Base-by-base conservation (phyloP, 1,140 invertebrate genomes). In the Hycleus cichorii region DNA sequence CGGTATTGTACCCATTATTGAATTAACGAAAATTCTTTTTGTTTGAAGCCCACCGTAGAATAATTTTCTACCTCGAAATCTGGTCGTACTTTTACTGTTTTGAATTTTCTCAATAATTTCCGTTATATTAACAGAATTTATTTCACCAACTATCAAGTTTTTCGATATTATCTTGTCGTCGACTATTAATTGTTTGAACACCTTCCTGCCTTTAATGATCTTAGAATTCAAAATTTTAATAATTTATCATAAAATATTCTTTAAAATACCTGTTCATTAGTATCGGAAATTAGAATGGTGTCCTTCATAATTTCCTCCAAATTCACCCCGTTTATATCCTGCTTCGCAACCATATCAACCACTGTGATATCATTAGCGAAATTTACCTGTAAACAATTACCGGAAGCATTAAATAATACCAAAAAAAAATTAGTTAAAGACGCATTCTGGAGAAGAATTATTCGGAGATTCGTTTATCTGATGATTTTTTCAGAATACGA, bases 31-130 rank as follows among this genome's bases (percentile, higher is more conserved):
- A 27, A 70, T 48, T 54, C 49, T 59, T 7, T 69, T 57, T 18
- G 60, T 59, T 63, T 70, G 54, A 5, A 71, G 43, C 6, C 69
- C 68, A 9, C 47, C 59, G 56, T 65, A 69, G 52, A 72, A 71
- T 7, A 61, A 66, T 60, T 72, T 72, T 26, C 50, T 57, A 24
- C 71, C 71, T 0, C 32, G 32, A 32, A 32, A 32, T 32, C 7
- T 7, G 7, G 32, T 32, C 7, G 32, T 32, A 32, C 4, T 32
- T 7, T 4, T 2, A 32, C 32, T 32, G 1, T 32, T 32, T 32
- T 32, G 42, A 10, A 47, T 66, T 58, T 60, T 65, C 62, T 48
- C 47, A 46, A 71, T 70, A 2, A 70, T 49, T 45, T 44, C 39
- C 32, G 58, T 59, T 11, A 69, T 64, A 27, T 69, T 54, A 7